Base-by-base conservation (phyloP, 2,888 invertebrate genomes). In the Alitta virens region DNA sequence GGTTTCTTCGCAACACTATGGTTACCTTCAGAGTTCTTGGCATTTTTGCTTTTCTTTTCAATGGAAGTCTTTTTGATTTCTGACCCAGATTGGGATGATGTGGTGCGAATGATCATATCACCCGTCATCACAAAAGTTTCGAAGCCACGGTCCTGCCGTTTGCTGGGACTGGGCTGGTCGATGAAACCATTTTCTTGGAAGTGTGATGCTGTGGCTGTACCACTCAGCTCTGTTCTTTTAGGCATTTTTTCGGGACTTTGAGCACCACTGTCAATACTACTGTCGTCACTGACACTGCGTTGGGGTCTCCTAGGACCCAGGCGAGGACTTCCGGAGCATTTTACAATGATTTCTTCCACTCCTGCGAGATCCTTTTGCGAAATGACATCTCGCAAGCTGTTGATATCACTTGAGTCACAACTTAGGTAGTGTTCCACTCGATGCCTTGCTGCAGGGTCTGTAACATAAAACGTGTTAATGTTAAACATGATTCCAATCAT, bases 81-180 rank as follows among this genome's bases (percentile, higher is more conserved):
- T 12, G 5, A 9, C 21, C 57, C 33, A 27, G 57, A 25, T 27
- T 43, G 57, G 25, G 57, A 57, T 2, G 46, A 21, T 38, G 94
- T 93, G 71, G 95, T 88, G 84, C 94, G 94, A 73, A 96, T 87
- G 82, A 96, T 95, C 78, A 94, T 88, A 83, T 96, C 95, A 52
- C 96, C 96, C 33, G 96, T 96, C 96, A 96, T 96, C 89, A 95
- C 92, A 86, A 92, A 96, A 62, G 79, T 78, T 65, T 80, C 79
- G 72, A 76, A 80, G 26, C 78, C 75, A 64, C 74, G 72, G 25
- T 61, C 63, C 40, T 63, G 61, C 33, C 52, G 57, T 33, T 59
- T 59, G n/a, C 12, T 21, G 2, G 42, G 59, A 25, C 42, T 12
- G 2, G 18, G 25, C 16, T 60, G 42, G 33, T 42, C 24, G 21